Percentiles rank a stretch among this genome's conserved stretches.
Evolutionary conservation across 2,888 invertebrate species (phyloP).

Genomic region (Campoplex capitator): DNA sequence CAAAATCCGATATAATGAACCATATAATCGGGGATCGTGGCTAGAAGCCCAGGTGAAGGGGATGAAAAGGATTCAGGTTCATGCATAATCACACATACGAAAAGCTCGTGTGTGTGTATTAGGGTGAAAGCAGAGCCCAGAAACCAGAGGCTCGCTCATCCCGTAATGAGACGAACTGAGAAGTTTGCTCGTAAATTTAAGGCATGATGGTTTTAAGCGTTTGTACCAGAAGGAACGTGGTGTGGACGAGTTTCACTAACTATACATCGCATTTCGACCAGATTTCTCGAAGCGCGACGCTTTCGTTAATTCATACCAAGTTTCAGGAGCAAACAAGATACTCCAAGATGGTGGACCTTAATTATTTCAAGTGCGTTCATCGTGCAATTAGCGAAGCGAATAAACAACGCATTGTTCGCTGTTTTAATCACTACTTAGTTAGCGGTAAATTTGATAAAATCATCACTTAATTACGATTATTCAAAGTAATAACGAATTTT

Average conservation of each 20-base stretch:
- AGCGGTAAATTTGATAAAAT: not conserved
- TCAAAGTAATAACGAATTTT: not conserved
- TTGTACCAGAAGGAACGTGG: not conserved
- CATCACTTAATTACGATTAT: not conserved
- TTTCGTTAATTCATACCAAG: conserved; percentile 1
- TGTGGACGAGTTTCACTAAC: not conserved
- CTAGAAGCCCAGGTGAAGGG: not conserved
- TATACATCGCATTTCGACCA: conserved; percentile 18
- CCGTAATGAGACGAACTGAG: conserved; percentile 51
- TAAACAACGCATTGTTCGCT: not conserved
- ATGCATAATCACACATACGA: conserved; percentile 5
- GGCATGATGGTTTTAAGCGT: conserved; percentile 34
- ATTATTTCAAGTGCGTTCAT: not conserved
- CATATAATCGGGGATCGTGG: not conserved
- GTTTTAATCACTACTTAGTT: not conserved
- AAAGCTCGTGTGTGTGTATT: conserved; percentile 21
- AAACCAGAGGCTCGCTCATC: conserved; percentile 53
- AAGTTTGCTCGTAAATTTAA: conserved; percentile 62
- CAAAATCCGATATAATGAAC: conserved; percentile 2
- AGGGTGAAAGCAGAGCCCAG: conserved; percentile 37
- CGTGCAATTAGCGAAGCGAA: not conserved
- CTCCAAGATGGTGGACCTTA: not conserved
- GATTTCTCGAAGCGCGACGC: conserved; percentile 18
- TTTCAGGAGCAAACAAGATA: conserved; percentile 21
- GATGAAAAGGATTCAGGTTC: not conserved